phyloP scores from a whole-genome alignment of 2,113 vertebrate genomes.

The Polypterus bichir region DNA sequence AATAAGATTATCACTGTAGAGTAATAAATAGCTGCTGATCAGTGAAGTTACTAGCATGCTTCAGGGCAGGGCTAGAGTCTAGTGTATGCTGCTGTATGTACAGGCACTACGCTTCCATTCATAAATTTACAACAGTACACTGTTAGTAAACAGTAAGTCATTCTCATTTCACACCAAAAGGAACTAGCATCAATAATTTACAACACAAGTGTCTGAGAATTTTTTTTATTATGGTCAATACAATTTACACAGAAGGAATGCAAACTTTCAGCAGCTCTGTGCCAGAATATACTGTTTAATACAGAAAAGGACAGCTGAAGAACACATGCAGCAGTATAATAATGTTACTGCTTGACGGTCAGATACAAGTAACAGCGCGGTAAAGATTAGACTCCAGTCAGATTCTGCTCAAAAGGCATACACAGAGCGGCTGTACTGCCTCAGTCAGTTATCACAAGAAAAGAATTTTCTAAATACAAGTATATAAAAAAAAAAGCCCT shows the following conservation, averaged over 20 bases:
- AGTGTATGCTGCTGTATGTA: not conserved
- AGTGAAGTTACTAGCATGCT: no score
- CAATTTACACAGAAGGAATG: not conserved
- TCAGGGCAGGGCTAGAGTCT: no score
- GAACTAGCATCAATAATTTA: no score
- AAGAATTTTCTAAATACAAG: no score
- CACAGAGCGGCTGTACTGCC: not conserved
- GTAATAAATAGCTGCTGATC: no score
- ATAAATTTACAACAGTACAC: not conserved
- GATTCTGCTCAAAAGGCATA: not conserved
- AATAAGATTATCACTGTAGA: no score
- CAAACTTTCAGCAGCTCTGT: not conserved
- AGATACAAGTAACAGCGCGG: not conserved
- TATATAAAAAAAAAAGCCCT: no score
- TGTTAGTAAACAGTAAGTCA: no score
- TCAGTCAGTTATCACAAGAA: no score
- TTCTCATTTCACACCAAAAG: no score
- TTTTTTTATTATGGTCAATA: no score
- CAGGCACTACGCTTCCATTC: not conserved
- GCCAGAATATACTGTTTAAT: not conserved
- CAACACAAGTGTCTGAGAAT: no score
- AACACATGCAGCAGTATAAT: not conserved
- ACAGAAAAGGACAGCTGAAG: not conserved
- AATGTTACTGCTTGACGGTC: not conserved
- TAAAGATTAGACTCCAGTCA: not conserved